Evolutionary conservation across 1,140 invertebrate species (phyloP).

Genomic region (Vanessa tameamea): DNA sequence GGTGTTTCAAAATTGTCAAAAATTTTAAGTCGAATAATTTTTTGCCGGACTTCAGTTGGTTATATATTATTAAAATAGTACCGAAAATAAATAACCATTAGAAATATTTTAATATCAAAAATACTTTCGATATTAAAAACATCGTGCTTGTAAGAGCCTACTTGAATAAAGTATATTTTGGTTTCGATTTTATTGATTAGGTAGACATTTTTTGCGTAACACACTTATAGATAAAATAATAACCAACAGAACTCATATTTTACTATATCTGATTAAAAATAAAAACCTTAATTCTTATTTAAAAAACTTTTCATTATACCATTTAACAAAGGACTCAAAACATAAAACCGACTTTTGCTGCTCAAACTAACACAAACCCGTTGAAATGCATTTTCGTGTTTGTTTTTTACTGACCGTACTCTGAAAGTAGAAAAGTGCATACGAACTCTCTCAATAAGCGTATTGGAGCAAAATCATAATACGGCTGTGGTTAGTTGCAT

Average conservation of each 20-base stretch:
- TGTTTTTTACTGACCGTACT: slow-evolving; percentile 45
- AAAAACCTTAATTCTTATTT: background rate
- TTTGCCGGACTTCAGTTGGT: too few species aligned
- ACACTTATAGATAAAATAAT: too few species aligned
- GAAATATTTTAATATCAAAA: too few species aligned
- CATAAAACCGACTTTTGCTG: slow-evolving; percentile 7
- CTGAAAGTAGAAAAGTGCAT: slow-evolving; percentile 43
- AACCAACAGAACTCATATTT: background rate
- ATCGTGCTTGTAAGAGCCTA: too few species aligned
- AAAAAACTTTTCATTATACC: background rate
- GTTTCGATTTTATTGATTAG: too few species aligned
- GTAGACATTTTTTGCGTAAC: too few species aligned
- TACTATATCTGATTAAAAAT: background rate
- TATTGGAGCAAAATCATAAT: slow-evolving; percentile 63
- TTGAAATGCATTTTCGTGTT: slow-evolving; percentile 13
- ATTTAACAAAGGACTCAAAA: slow-evolving; percentile 8
- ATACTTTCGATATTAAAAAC: too few species aligned
- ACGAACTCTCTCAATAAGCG: slow-evolving; percentile 53
- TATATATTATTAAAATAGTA: too few species aligned
- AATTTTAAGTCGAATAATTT: too few species aligned
- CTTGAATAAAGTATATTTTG: too few species aligned
- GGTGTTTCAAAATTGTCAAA: too few species aligned
- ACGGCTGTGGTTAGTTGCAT: slow-evolving; percentile 29
- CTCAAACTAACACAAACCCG: background rate
- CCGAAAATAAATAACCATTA: too few species aligned